A percentile compares a stretch with the other conserved stretches of the same genome.
phyloP scores from a whole-genome alignment of 2,888 invertebrate species.

The Sussaba pulchella region DNA sequence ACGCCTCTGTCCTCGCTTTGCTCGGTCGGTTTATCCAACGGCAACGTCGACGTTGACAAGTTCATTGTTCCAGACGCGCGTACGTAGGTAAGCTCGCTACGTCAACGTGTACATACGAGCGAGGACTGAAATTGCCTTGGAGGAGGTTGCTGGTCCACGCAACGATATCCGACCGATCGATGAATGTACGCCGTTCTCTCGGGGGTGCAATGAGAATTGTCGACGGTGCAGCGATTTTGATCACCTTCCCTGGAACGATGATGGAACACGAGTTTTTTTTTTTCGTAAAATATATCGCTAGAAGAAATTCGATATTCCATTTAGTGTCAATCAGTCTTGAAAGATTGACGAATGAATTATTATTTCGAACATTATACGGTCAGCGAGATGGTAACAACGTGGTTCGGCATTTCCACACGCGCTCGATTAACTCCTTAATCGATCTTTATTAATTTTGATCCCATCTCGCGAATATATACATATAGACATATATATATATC shows the following conservation, averaged over 20 bases:
- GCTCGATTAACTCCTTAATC: neutral
- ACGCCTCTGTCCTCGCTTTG: neutral
- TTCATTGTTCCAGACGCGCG: constrained; percentile 27
- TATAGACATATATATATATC: neutral
- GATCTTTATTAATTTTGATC: neutral
- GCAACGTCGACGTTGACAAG: constrained; percentile 15
- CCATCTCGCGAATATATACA: neutral
- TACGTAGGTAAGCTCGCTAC: constrained; percentile 8
- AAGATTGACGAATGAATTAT: neutral
- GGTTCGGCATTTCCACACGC: no score
- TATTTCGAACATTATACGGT: neutral
- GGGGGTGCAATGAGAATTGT: no score
- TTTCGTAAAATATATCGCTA: no score
- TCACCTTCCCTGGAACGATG: neutral
- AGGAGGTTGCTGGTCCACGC: neutral
- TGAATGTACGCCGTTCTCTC: neutral
- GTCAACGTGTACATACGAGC: constrained; percentile 9
- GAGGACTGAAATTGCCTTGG: constrained; percentile 32
- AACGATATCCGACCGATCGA: constrained; percentile 19
- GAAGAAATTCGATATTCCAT: no score
- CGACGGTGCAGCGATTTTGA: neutral
- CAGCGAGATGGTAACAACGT: neutral
- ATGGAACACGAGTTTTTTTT: no score
- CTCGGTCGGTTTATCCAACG: constrained; percentile 5
- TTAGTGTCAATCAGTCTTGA: neutral